Percentiles rank a stretch among this genome's conserved stretches.
Evolutionary conservation across 2,888 invertebrate genomes (phyloP).

Genomic region (Plagodis pulveraria): DNA sequence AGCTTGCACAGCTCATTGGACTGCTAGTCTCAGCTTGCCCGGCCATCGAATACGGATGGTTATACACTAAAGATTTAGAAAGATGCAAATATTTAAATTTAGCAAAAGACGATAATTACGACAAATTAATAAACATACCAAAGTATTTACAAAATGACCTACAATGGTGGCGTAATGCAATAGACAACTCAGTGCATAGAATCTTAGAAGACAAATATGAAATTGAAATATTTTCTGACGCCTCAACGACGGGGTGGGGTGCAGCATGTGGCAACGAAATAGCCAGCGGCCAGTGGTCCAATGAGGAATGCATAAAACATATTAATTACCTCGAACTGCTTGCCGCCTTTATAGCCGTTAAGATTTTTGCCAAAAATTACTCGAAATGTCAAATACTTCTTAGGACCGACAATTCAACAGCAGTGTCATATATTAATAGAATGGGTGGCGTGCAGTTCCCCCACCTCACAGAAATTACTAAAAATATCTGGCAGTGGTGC

Average conservation of each 20-base stretch:
- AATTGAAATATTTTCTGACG: too few relatives aligned
- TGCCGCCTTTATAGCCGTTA: background rate
- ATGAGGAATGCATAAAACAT: background rate
- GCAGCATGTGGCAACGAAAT: slow-evolving; percentile 8
- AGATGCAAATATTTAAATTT: slow-evolving; percentile 31
- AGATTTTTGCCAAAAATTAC: slow-evolving; percentile 1
- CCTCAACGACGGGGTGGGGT: background rate
- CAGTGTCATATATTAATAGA: too few relatives aligned
- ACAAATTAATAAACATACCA: background rate
- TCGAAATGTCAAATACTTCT: background rate
- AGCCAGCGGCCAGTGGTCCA: background rate
- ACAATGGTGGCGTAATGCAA: too few relatives aligned
- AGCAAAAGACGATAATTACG: slow-evolving; percentile 1
- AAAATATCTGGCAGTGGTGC: slow-evolving; percentile 12
- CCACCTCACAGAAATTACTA: too few relatives aligned
- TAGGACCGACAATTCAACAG: slow-evolving; percentile 1
- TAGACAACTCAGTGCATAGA: too few relatives aligned
- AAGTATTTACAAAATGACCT: too few relatives aligned
- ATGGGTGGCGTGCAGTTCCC: too few relatives aligned
- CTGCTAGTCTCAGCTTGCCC: slow-evolving; percentile 21
- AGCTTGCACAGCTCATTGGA: slow-evolving; percentile 34
- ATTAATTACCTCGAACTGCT: slow-evolving; percentile 1
- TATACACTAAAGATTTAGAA: slow-evolving; percentile 45
- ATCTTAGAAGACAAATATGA: too few relatives aligned
- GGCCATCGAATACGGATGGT: slow-evolving; percentile 41